A percentile compares a stretch with the other conserved stretches of the same genome.
phyloP scores from a whole-genome alignment of 2,888 invertebrate genomes.

The Microchrysa polita region DNA sequence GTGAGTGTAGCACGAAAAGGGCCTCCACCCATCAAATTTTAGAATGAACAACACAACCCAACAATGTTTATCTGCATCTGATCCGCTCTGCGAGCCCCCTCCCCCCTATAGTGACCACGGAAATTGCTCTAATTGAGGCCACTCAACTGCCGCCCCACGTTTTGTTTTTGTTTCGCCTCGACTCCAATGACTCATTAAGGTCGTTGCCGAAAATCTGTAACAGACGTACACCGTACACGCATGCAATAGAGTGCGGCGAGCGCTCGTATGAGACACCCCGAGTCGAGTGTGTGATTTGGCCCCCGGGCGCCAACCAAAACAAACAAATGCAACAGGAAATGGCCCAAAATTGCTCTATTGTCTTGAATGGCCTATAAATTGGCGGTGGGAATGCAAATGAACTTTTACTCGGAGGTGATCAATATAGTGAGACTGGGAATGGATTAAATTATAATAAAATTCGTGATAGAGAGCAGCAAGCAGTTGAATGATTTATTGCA shows the following conservation, averaged over 20 bases:
- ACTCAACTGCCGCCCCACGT: not conserved
- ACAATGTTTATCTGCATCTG: not conserved
- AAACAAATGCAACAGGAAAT: constrained; percentile 28
- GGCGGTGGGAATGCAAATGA: no score
- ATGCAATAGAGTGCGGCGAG: not conserved
- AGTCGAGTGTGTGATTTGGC: not conserved
- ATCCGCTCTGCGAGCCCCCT: not conserved
- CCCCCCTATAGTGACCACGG: not conserved
- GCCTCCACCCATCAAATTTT: no score
- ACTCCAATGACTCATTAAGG: constrained; percentile 13
- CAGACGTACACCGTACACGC: constrained; percentile 7
- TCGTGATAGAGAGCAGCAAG: no score
- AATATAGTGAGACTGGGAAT: no score
- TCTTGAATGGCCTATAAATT: no score
- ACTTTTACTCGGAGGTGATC: no score
- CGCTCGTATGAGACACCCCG: no score
- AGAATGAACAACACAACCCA: no score
- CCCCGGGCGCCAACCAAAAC: constrained; percentile 1
- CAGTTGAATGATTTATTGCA: no score
- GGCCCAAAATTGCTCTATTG: no score
- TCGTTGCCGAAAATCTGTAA: constrained; percentile 10
- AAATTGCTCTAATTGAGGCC: not conserved
- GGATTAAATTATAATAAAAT: no score
- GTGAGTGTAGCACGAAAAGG: constrained; percentile 54
- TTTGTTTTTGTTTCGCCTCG: constrained; percentile 16